These are phyloP conservation scores for Troglohyphantes excavatus DNA, from an alignment of 2,888 invertebrate genomes.

Conservation along the genomic window DNA sequence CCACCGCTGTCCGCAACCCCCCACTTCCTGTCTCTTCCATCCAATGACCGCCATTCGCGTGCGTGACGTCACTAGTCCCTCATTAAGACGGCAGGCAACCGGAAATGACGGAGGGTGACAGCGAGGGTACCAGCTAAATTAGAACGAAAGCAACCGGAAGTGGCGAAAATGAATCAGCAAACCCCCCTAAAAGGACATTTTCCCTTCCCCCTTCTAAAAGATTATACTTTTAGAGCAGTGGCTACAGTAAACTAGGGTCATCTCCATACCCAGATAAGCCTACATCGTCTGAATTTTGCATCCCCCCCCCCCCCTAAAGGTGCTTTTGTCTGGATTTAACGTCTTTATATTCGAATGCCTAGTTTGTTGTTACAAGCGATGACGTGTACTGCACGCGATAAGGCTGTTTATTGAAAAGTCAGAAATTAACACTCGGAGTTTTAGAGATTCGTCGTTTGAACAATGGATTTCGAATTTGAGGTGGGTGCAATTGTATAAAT, in stretches of 20 bases:
- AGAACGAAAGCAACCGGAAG: conserved; percentile 77
- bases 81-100: conserved; percentile 70
- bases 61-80: conserved; percentile 72
- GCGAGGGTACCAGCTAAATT: conserved; percentile 52
- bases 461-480: conserved; percentile 23
- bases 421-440: conserved; percentile 23
- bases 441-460: not conserved
- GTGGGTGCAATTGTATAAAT: not conserved
- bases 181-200: conserved; percentile 69
- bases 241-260: conserved; percentile 63
- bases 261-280: conserved; percentile 60
- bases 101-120: conserved; percentile 66
- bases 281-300: not conserved
- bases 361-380: conserved; percentile 17
- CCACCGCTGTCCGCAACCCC: conserved; percentile 24
- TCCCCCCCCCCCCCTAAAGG: not conserved
- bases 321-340: conserved; percentile 59
- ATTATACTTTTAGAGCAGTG: conserved; percentile 6
- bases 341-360: conserved; percentile 62
- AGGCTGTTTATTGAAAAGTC: conserved; percentile 30
- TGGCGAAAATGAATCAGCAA: conserved; percentile 77
- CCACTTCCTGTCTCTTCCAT: conserved; percentile 18
- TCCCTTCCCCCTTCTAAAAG: conserved; percentile 26
- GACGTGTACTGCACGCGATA: conserved; percentile 8
- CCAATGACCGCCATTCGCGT: conserved; percentile 73